Conservation (phyloP, 2,888 invertebrate genomes). For the Pharmacophagus antenor region DNA sequence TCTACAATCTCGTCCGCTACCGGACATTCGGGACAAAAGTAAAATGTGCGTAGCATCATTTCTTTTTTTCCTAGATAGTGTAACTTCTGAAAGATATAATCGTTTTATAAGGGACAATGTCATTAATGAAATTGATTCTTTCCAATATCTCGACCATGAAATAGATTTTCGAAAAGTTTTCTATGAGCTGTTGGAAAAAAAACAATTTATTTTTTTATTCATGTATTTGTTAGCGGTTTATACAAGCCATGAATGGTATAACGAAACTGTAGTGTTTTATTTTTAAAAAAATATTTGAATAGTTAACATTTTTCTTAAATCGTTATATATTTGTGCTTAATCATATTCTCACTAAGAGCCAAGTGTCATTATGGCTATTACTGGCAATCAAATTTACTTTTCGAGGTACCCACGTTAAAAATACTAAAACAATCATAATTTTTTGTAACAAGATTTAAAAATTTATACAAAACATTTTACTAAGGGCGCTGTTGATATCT, state of each 20-base stretch:
- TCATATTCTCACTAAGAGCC: too few species aligned
- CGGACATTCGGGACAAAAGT: slow-evolving; percentile 20
- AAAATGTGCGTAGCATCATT: slow-evolving; percentile 19
- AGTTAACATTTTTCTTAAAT: neutral
- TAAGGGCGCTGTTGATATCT: too few species aligned
- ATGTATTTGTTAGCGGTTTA: neutral
- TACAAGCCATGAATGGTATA: neutral
- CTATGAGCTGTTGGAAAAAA: neutral
- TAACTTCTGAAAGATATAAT: slow-evolving; percentile 12
- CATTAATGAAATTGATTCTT: slow-evolving; percentile 15
- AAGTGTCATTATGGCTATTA: too few species aligned
- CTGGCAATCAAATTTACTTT: too few species aligned
- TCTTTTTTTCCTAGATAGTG: slow-evolving; percentile 8
- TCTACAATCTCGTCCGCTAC: slow-evolving; percentile 10
- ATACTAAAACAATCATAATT: too few species aligned
- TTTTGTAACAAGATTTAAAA: too few species aligned
- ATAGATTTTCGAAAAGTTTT: slow-evolving; percentile 1
- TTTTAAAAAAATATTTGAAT: neutral
- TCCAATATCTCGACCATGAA: neutral
- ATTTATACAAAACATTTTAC: too few species aligned
- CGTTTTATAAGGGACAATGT: slow-evolving; percentile 17
- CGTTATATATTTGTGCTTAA: neutral
- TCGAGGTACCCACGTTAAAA: too few species aligned
- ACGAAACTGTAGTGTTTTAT: neutral
- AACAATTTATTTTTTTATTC: neutral